Evolutionary conservation across 1,140 invertebrate species (phyloP).

Genomic region (Drosophila lacteicornis): DNA sequence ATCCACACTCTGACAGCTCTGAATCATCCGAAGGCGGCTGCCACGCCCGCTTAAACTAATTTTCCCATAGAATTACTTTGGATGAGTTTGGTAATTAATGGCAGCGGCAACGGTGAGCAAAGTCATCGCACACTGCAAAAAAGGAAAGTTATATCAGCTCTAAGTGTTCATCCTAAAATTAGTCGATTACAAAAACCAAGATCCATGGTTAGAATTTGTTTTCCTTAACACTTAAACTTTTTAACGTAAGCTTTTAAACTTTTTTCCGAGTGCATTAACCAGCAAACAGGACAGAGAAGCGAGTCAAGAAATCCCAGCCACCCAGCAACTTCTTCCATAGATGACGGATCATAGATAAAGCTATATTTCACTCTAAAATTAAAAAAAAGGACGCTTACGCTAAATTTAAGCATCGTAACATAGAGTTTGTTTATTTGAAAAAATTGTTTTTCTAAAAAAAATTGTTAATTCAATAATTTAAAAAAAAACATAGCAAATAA

Average conservation of each 20-base stretch:
- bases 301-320: neutral
- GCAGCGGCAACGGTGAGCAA: conserved; percentile 51
- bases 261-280: conserved; percentile 1
- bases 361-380: too few relatives aligned
- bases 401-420: too few relatives aligned
- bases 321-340: conserved; percentile 25
- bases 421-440: too few relatives aligned
- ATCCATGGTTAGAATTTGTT: too few relatives aligned
- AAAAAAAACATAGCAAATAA: too few relatives aligned
- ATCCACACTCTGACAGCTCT: conserved; percentile 56
- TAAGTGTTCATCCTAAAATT: neutral
- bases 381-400: neutral
- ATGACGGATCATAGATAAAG: neutral
- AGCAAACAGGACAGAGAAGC: neutral
- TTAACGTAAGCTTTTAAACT: neutral
- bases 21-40: conserved; percentile 34
- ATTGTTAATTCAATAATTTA: too few relatives aligned
- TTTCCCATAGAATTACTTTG: conserved; percentile 80
- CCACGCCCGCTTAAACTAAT: conserved; percentile 71
- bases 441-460: too few relatives aligned
- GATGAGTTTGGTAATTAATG: conserved; percentile 82
- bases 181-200: neutral
- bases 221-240: too few relatives aligned
- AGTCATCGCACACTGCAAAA: conserved; percentile 11
- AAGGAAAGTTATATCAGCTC: neutral